Evolutionary conservation across 2,113 vertebrate species (phyloP), one percentile per base, ranked within the genome.

Genomic region (Brachionichthys hirsutus): DNA sequence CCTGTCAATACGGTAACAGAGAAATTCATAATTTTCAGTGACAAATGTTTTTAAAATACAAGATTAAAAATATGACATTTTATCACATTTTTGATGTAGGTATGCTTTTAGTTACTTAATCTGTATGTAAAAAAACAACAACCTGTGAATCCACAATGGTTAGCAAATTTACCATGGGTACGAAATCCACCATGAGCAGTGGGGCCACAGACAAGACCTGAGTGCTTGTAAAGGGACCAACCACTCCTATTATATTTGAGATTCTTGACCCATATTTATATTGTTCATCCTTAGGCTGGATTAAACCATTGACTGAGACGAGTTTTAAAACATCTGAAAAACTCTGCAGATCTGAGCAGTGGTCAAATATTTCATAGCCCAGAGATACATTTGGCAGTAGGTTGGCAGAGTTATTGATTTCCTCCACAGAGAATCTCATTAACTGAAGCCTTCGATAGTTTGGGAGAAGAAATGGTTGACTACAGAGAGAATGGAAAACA

Each of bases 321-420:
- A 91, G 66, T 0, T 52, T 77, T 1, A 95, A 79, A 0, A 75
- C 53, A 4, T 85, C 89, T 0, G 88, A 87, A 2, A 94, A 72
- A 30, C 75, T 93, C 22, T 86, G 19, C 0, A 62, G 16, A 15
- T 86, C 73, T 0, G 91, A 91, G 75, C 96, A 96, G 46, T 87
- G 76, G 13, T 95, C 91, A 0, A 92, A 91, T 48, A 95, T 89
- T 6, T 93, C 82, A 0, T 94, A 96, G 35, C 93, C 94, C 17
- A 96, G 75, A 0, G 92, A 89, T 35, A 95, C 15, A 0, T 90
- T 89, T 24, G 94, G 94, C 7, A 96, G 88, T 1, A 96, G 87
- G 1, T 17, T 0, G 0, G 86, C 92, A 52, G 92, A 91, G 75
- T 95, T 94, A 77, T 95, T 97, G 45, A 96, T 94, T 78, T 95